Evolutionary conservation across 2,888 invertebrate species (phyloP), one percentile per base, ranked within the genome.

Genomic region (Arge pagana): DNA sequence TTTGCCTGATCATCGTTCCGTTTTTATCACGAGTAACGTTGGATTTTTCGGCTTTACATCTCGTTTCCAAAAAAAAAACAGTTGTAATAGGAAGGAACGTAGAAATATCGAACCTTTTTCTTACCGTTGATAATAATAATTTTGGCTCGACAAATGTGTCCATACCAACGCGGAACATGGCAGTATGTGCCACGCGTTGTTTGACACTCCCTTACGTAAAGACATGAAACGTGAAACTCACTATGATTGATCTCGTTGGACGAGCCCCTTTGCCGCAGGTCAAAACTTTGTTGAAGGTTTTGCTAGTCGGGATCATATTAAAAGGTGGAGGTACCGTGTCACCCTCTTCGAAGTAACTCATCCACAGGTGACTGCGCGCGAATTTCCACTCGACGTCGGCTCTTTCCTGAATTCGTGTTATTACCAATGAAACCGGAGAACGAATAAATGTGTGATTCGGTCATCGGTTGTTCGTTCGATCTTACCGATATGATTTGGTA

Each of bases 371-470:
- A 60, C 93, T 93, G 40, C 97, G 83, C 0, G 96, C 96, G 70
- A 96, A 97, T 78, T 97, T 97, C 97, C 97, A 97, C 79, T 97
- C 96, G 1, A 88, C 88, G 70, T 97, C 97, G 3, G 96, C 89
- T 70, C 95, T 84, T 83, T 96, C 94, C 92, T 93, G 73, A 16
- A 66, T 31, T 24, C 24, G 18, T 18, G 1, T 28, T 28, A 23
- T 16, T 40, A 48, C 35, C 13, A 45, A n/a, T n/a, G n/a, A n/a
- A n/a, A n/a, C n/a, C n/a, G n/a, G n/a, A 24, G 30, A 5, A 10
- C 13, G 28, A 42, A 28, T 42, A 24, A 16, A 10, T 40, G 23
- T 28, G 28, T 13, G 23, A 26, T 35, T 35, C 13, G 10, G 37
- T 13, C 36, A 37, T 16, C 18, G 8, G n/a, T 21, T n/a, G 16